Conservation (phyloP, 2,797 vertebrate genomes). For the Loris lydekkerianus region DNA sequence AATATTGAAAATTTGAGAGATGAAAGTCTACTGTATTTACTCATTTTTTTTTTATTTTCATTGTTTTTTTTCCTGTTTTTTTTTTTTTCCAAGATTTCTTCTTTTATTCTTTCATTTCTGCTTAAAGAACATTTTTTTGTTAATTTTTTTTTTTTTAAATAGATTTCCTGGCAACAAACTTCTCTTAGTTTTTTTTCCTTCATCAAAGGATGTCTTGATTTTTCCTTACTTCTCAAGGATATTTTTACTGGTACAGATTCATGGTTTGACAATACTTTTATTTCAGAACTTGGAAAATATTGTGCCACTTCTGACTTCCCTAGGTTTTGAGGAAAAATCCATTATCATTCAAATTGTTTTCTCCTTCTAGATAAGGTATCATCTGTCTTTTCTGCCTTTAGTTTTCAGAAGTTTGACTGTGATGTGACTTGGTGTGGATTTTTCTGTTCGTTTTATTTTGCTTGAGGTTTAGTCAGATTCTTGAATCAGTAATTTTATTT, state of each 20-base stretch:
- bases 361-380: neutral
- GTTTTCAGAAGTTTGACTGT: neutral
- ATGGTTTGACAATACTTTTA: neutral
- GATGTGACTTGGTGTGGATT: neutral
- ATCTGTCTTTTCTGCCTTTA: neutral
- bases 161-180: neutral
- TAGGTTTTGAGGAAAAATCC: neutral
- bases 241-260: neutral
- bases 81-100: neutral
- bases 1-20: neutral
- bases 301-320: neutral
- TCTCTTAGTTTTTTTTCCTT: neutral
- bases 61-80: conserved; percentile 4
- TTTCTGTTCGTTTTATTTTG: neutral
- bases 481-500: neutral
- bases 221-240: neutral
- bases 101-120: neutral
- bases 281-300: neutral
- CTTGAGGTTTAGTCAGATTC: neutral
- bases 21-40: neutral
- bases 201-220: neutral
- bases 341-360: neutral
- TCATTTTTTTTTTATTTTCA: neutral
- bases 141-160: neutral
- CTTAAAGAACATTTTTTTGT: neutral